phyloP scores from a whole-genome alignment of 2,113 vertebrate genomes.

The Pelecanus crispus region DNA sequence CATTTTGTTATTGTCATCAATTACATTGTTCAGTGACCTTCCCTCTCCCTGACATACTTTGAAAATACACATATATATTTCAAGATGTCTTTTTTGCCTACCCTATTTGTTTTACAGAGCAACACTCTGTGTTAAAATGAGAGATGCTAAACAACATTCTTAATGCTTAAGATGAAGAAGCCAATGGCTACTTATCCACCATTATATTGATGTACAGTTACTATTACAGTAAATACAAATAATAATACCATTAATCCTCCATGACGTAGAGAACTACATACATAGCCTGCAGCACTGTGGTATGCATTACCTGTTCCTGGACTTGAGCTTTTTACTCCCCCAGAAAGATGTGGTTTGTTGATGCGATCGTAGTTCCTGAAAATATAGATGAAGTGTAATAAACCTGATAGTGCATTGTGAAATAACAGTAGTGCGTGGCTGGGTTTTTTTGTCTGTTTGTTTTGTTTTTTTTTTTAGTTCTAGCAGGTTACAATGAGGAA shows the following conservation, averaged over 20 bases:
- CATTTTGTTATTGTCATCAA: conserved; percentile 34
- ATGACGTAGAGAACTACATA: background rate
- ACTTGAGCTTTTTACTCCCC: background rate
- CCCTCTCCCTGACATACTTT: conserved; percentile 33
- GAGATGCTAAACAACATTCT: conserved; percentile 34
- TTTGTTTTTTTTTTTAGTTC: background rate
- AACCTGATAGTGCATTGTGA: background rate
- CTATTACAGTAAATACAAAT: conserved; percentile 34
- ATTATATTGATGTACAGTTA: conserved; percentile 48
- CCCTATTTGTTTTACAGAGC: conserved; percentile 31
- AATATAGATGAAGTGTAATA: background rate
- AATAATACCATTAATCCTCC: conserved; percentile 36
- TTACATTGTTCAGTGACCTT: conserved; percentile 56
- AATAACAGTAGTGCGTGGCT: background rate
- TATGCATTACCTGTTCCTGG: background rate
- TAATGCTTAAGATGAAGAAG: conserved; percentile 48
- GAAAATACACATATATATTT: conserved; percentile 57
- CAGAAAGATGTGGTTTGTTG: background rate
- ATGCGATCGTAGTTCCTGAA: background rate
- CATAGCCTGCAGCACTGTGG: background rate
- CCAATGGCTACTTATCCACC: conserved; percentile 20
- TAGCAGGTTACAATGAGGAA: background rate
- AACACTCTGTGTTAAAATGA: conserved; percentile 37
- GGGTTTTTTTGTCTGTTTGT: too few relatives aligned
- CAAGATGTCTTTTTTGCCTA: conserved; percentile 39